Percentiles rank a stretch among this genome's conserved stretches.
Evolutionary conservation across 2,888 invertebrate species (phyloP).

Genomic region (Cosmia trapezina): DNA sequence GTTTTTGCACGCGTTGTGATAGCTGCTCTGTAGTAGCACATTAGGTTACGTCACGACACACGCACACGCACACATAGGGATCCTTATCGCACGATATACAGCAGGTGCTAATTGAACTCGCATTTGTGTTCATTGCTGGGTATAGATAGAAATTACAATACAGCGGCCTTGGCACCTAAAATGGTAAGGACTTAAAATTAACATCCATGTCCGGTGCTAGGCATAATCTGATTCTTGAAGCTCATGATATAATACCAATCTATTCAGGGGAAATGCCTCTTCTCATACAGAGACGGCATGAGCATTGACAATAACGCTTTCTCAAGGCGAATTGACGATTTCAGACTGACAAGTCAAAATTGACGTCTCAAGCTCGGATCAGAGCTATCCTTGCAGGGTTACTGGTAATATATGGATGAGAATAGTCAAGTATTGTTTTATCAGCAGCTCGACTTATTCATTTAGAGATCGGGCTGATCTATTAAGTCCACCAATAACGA

Average conservation of each 20-base stretch:
- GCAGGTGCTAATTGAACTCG: slow-evolving; percentile 6
- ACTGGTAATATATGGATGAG: no score
- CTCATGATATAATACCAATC: neutral
- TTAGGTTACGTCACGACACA: slow-evolving; percentile 43
- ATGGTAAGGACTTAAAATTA: slow-evolving; percentile 2
- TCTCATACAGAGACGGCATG: neutral
- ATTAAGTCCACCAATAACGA: slow-evolving; percentile 27
- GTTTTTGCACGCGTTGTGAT: slow-evolving; percentile 60
- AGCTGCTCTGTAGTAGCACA: slow-evolving; percentile 30
- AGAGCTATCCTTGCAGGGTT: neutral
- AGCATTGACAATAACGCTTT: no score
- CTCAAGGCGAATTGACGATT: neutral
- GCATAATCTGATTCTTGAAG: neutral
- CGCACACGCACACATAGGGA: slow-evolving; percentile 20
- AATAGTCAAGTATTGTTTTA: no score
- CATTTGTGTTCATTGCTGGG: slow-evolving; percentile 15
- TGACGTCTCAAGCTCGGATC: neutral
- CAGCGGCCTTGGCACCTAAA: slow-evolving; percentile 11
- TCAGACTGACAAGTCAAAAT: neutral
- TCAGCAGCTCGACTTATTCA: neutral
- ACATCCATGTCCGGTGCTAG: neutral
- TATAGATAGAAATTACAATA: slow-evolving; percentile 13
- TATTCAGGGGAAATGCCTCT: neutral
- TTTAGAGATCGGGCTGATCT: neutral
- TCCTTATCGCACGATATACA: slow-evolving; percentile 25